Evolutionary conservation across 2,113 vertebrate genomes (phyloP).

Genomic region (Myrmecobius fasciatus): DNA sequence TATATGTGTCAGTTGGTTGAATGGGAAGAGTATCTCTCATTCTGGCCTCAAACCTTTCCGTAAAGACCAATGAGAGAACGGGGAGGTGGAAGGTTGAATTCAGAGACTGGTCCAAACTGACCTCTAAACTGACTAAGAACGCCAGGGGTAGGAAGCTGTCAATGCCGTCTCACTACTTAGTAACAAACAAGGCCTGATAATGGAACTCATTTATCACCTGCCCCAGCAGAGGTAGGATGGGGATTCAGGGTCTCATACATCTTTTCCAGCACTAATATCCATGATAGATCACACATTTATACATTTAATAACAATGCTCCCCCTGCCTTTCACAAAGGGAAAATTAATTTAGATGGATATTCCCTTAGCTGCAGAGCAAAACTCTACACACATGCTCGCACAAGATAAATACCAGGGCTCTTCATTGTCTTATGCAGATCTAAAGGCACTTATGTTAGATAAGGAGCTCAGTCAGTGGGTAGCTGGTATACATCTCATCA

Average conservation of each 20-base stretch:
- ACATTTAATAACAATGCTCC: slow-evolving; percentile 16
- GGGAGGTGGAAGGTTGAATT: background rate
- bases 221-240: background rate
- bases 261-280: slow-evolving; percentile 16
- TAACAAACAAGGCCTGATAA: background rate
- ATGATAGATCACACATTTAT: slow-evolving; percentile 8
- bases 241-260: background rate
- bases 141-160: background rate
- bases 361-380: background rate
- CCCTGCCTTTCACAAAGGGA: slow-evolving; percentile 24
- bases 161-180: background rate
- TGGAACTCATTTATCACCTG: background rate
- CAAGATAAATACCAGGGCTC: background rate
- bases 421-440: background rate
- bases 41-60: background rate
- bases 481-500: background rate
- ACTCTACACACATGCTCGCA: background rate
- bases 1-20: background rate
- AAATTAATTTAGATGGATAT: slow-evolving; percentile 13
- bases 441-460: background rate
- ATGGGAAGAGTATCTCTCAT: background rate
- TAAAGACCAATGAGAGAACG: background rate
- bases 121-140: background rate
- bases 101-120: background rate
- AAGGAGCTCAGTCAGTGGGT: background rate